Conservation (phyloP, 2,888 invertebrate genomes). For the Resseliella maxima region DNA sequence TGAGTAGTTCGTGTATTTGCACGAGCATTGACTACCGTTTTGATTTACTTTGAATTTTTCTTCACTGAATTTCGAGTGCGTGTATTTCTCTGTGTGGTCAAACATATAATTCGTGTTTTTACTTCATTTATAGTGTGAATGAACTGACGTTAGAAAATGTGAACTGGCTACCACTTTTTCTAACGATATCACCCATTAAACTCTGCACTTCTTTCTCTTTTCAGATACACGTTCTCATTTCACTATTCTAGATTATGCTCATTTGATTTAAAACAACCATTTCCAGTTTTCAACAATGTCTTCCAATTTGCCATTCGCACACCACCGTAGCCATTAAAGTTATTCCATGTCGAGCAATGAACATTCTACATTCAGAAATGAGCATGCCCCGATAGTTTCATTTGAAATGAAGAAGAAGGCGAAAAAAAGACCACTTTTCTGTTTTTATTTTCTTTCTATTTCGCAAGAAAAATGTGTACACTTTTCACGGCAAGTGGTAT, state of each 20-base stretch:
- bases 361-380: no score
- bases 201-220: not conserved
- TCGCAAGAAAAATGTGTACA: no score
- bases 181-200: not conserved
- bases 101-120: no score
- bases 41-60: no score
- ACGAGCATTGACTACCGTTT: not conserved
- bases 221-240: not conserved
- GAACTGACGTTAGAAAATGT: slow-evolving; percentile 13
- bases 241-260: not conserved
- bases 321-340: no score
- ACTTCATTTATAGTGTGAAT: not conserved
- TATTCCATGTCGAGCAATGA: no score
- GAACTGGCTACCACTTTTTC: slow-evolving; percentile 28
- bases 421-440: no score
- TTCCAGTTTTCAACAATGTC: no score
- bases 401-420: no score
- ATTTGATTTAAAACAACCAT: not conserved
- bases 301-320: not conserved
- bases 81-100: not conserved
- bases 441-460: no score
- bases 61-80: not conserved
- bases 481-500: slow-evolving; percentile 16
- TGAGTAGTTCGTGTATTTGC: not conserved
- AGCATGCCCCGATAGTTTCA: no score